A percentile compares a stretch with the other conserved stretches of the same genome.
Evolutionary conservation across 2,113 vertebrate genomes (phyloP).

Genomic region (Urocynchramus pylzowi): DNA sequence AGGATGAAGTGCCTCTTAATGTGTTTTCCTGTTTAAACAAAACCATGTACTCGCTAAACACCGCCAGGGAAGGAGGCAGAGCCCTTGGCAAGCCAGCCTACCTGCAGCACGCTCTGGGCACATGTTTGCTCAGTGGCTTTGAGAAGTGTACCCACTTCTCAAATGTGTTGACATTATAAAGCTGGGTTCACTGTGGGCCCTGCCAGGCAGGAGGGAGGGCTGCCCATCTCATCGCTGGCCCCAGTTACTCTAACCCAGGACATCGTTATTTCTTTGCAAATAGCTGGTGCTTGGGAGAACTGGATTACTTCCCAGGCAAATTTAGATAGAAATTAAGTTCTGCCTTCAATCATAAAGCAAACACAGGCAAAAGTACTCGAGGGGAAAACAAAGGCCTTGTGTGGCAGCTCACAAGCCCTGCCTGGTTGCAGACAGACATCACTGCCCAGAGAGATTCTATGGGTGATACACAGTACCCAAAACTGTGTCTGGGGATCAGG

Average conservation of each 20-base stretch:
- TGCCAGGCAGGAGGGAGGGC: not conserved
- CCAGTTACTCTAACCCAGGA: not conserved
- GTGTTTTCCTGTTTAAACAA: slow-evolving; percentile 53
- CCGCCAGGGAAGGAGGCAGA: not conserved
- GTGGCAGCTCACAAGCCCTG: not conserved
- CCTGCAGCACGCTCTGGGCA: fast-evolving
- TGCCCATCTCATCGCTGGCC: not conserved
- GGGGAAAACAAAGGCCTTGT: not conserved
- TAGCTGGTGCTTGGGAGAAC: not conserved
- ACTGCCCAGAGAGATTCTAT: not conserved
- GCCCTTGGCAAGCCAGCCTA: not conserved
- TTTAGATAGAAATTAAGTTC: not conserved
- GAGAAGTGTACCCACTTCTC: not conserved
- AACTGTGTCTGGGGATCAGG: not conserved
- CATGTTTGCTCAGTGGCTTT: not conserved
- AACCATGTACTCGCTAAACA: not conserved
- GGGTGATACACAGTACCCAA: fast-evolving
- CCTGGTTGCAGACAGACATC: not conserved
- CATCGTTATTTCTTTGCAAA: not conserved
- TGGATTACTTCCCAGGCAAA: not conserved
- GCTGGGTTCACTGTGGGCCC: fast-evolving
- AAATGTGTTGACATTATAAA: not conserved
- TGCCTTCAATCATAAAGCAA: not conserved
- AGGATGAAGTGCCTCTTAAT: slow-evolving; percentile 45
- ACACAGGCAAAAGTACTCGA: not conserved